Conservation (phyloP, 2,113 vertebrate species). For the Calidris pugnax region DNA sequence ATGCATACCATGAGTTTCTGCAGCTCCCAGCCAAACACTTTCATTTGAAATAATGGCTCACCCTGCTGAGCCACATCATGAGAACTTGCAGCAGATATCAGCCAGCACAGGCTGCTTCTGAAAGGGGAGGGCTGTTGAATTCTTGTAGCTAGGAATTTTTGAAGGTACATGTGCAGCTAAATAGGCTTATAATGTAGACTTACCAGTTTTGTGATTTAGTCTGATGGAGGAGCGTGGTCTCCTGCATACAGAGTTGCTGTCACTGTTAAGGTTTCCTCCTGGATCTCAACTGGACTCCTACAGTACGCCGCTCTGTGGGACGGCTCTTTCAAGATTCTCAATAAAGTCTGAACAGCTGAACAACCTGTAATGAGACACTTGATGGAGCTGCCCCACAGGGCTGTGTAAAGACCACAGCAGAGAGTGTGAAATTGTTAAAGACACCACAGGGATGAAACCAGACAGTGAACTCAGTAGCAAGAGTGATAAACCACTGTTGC, state of each 20-base stretch:
- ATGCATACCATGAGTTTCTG: neutral
- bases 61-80: constrained; percentile 12
- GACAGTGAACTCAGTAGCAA: neutral
- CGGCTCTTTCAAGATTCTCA: constrained; percentile 8
- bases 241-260: neutral
- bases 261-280: neutral
- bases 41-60: constrained; percentile 58
- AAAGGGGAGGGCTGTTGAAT: neutral
- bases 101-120: neutral
- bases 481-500: neutral
- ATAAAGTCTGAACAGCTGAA: constrained; percentile 19
- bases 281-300: neutral
- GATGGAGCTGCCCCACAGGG: constrained; percentile 44
- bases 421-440: constrained; percentile 45
- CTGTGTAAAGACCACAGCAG: constrained; percentile 42
- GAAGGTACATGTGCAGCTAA: neutral
- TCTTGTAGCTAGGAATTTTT: constrained; percentile 15
- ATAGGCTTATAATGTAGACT: constrained; percentile 26
- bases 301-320: neutral
- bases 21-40: constrained; percentile 17
- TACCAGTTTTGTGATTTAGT: neutral
- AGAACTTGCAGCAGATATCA: constrained; percentile 39
- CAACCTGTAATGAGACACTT: constrained; percentile 1
- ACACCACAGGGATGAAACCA: constrained; percentile 22
- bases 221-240: neutral